Conservation (phyloP, 2,797 vertebrate species). For the Orientallactaga sibirica region DNA sequence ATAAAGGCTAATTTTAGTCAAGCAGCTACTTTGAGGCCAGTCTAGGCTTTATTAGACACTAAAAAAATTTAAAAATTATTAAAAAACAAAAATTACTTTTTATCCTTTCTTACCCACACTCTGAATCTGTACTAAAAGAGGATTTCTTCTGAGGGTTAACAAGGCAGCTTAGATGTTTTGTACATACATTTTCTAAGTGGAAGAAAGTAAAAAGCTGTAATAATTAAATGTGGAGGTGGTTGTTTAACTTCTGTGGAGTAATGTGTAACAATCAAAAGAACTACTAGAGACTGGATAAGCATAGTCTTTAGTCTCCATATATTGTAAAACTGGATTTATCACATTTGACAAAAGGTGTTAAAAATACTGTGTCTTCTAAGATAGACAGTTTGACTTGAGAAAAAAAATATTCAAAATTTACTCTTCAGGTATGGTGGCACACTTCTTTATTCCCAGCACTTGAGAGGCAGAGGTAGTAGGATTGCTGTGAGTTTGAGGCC, state of each 20-base stretch:
- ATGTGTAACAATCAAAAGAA: not conserved
- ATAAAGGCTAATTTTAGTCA: not conserved
- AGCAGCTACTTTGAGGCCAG: not conserved
- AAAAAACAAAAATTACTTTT: not conserved
- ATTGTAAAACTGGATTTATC: not conserved
- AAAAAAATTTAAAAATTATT: not conserved
- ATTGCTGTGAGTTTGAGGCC: too few species aligned
- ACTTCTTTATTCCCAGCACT: too few species aligned
- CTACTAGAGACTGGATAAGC: not conserved
- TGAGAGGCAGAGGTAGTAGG: too few species aligned
- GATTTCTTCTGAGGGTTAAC: not conserved
- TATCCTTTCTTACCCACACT: not conserved
- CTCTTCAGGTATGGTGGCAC: too few species aligned
- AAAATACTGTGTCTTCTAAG: conserved; percentile 40
- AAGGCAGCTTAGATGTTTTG: conserved; percentile 26
- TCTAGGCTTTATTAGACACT: not conserved
- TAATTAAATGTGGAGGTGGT: not conserved
- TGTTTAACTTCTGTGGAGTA: conserved; percentile 26
- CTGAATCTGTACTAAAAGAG: not conserved
- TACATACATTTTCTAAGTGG: not conserved
- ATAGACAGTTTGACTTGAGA: not conserved
- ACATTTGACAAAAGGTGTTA: not conserved
- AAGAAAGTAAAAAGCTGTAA: conserved; percentile 35
- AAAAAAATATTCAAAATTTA: not conserved
- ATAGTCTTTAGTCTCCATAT: not conserved